phyloP scores from a whole-genome alignment of 2,888 invertebrate species.

The Ectemnius cavifrons region DNA sequence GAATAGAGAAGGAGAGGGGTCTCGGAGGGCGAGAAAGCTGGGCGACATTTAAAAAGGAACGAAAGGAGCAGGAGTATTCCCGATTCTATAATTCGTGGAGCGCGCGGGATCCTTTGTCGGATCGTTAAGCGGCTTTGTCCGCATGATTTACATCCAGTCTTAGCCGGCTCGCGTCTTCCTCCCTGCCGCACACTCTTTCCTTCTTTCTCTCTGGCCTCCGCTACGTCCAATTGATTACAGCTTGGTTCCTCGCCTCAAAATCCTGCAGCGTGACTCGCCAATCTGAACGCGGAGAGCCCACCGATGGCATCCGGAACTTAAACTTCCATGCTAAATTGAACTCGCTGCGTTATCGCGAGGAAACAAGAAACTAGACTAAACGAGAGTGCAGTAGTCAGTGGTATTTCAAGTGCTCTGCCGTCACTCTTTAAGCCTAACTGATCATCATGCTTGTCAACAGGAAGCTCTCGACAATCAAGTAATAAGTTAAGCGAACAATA shows the following conservation, averaged over 20 bases:
- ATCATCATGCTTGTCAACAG: too few species aligned
- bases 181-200: slow-evolving; percentile 27
- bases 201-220: slow-evolving; percentile 6
- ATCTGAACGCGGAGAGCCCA: slow-evolving; percentile 19
- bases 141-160: slow-evolving; percentile 75
- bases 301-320: slow-evolving; percentile 27
- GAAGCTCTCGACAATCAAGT: too few species aligned
- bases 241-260: slow-evolving; percentile 58
- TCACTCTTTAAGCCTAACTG: too few species aligned
- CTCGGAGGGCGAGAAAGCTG: slow-evolving; percentile 15
- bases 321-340: slow-evolving; percentile 18
- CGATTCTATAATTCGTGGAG: slow-evolving; percentile 75
- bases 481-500: too few species aligned
- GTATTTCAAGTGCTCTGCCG: too few species aligned
- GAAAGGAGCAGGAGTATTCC: slow-evolving; percentile 60
- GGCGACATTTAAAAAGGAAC: slow-evolving; percentile 76
- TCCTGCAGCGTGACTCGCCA: slow-evolving; percentile 40
- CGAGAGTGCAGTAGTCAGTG: too few species aligned
- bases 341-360: too few species aligned
- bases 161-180: slow-evolving; percentile 60
- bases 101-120: slow-evolving; percentile 73
- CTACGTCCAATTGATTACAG: slow-evolving; percentile 73
- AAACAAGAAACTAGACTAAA: too few species aligned
- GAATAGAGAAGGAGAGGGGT: slow-evolving; percentile 5
- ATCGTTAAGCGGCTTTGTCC: slow-evolving; percentile 77